Base-by-base conservation (phyloP, 2,113 vertebrate genomes). In the Myanophis thanlyinensis region DNA sequence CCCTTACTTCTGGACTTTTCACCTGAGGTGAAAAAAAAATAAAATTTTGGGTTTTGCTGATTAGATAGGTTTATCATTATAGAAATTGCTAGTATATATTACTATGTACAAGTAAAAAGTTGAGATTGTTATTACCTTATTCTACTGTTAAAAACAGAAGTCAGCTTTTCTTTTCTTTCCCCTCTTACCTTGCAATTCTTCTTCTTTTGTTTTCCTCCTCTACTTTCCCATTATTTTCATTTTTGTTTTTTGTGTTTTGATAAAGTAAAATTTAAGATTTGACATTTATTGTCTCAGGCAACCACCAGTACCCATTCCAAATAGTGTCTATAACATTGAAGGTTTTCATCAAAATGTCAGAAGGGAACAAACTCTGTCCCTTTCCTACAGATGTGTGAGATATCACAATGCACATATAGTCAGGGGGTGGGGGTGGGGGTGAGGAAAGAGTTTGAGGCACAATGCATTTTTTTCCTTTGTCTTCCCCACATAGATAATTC, bases 351-450 rank as follows among this genome's bases (percentile, higher is more conserved):
- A 80, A 80, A 80, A 80, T 80, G 35, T 18, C 18, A 40, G 35
- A 44, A 80, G 18, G 73, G 35, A 44, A 80, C 18, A 40, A 80
- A 40, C 73, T 80, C 73, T 80, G 35, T 1, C 35, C 35, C 35
- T 80, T 4, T 80, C 35, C 40, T 80, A 40, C n/a, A 40, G 15
- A 80, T 67, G 35, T 44, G 18, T 44, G 35, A 80, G 3, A 8
- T 80, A 22, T 44, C 35, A 44, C 73, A 80, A 44, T 44, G 35
- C 73, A 40, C 35, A 80, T 80, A 80, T 1, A 80, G 5, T 35
- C 2, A n/a, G 12, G n/a, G 62, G 5, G 27, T 2, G 23, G 5
- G 27, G 0, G 23, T 0, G 3, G 3, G 56, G 11, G 54, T 53
- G 20, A 54, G 56, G 5, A 11, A 25, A 12, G n/a, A 35, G 18